Base-by-base conservation (phyloP, 1,140 invertebrate genomes). In the Leptinotarsa undecemlineata region DNA sequence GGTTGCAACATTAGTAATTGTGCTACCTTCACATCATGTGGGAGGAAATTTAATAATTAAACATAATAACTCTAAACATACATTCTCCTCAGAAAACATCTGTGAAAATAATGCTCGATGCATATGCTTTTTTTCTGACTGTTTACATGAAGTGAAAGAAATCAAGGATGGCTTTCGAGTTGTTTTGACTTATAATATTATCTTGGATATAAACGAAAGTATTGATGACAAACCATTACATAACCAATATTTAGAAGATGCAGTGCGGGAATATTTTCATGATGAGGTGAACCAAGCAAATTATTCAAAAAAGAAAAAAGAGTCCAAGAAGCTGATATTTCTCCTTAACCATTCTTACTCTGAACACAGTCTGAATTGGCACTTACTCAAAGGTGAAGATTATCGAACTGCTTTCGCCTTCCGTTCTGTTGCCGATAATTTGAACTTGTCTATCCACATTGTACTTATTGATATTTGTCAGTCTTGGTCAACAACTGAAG, bases 71-170 rank as follows among this genome's bases (percentile, higher is more conserved):
- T 17, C 17, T 17, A 57, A 57, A n/a, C n/a, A 17, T n/a, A 57
- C 14, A 57, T 57, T 57, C 14, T 15, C 51, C 14, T 17, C 51
- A 6, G 51, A 57, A n/a, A 57, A 4, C n/a, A 17, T 57, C 1
- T 15, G n/a, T 15, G 51, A 57, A 57, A 17, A 15, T 17, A n/a
- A 57, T 57, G 51, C 51, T n/a, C 51, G 51, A 17, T 57, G 51
- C 51, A 57, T 57, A 57, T 57, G 51, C n/a, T 57, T 57, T n/a
- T 57, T 57, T 57, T 57, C 51, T 57, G 51, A 57, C 5, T 57
- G 51, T n/a, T 57, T 15, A n/a, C 51, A 57, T n/a, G 14, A 57
- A 57, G 51, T 57, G 51, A 57, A 57, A 6, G 51, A 57, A n/a
- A n/a, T 57, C 51, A 57, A 15, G n/a, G 14, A 57, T 57, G 51